Evolutionary conservation across 1,140 invertebrate genomes (phyloP), one percentile per base, ranked within the genome.

Genomic region (Lutraria rhynchaena): DNA sequence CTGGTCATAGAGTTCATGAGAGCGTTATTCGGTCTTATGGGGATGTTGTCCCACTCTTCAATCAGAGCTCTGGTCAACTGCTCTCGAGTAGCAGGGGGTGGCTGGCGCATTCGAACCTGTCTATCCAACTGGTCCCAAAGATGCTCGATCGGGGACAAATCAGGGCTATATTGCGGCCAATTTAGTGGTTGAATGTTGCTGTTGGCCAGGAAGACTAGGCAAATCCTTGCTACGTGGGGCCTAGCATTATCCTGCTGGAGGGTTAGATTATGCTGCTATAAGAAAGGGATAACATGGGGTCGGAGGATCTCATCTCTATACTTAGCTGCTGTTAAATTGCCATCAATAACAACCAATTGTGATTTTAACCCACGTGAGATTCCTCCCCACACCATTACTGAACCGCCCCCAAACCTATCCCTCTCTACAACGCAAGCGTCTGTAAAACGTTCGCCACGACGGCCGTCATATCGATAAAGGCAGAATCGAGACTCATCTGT

Each of bases 401-500:
- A 33, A 7, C 67, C 67, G n/a, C 49, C 67, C 46, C 53, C 70
- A 57, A 57, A 71, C 19, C 29, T 57, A 44, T 41, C 29, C 35
- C 22, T 15, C 46, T 74, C 53, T 24, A 15, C 1, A 44, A 74
- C 55, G 55, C 53, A 58, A 29, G 37, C 22, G n/a, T n/a, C n/a
- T n/a, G n/a, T n/a, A n/a, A n/a, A n/a, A n/a, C n/a, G n/a, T n/a
- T n/a, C 35, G 41, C 55, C 22, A 37, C n/a, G 24, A 37, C 70
- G n/a, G 41, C 53, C 51, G 37, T 74, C 70, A 33, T 22, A 31
- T 37, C 35, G 55, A 74, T 55, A 41, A 4, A 13, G 55, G 70
- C 37, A 41, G 37, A 41, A 41, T 41, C 37, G 37, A 41, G 37
- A 74, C 70, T 74, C 51, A 19, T 41, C 70, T 37, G 55, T 58